phyloP scores from a whole-genome alignment of 2,113 vertebrate genomes.

The Zootoca vivipara region DNA sequence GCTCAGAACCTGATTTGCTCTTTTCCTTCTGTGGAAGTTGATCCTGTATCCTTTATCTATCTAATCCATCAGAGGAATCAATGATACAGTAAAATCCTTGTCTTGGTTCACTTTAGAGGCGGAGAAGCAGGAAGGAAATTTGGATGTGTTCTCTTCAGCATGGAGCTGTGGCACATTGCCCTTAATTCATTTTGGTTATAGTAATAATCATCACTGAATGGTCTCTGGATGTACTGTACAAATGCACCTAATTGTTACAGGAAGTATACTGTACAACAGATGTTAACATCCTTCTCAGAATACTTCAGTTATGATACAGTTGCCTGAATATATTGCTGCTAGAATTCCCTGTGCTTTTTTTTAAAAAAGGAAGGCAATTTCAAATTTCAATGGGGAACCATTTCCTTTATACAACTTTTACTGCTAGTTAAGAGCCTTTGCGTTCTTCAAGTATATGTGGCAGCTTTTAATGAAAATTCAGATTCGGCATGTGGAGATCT shows the following conservation, averaged over 20 bases:
- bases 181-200: not conserved
- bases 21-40: too few species aligned
- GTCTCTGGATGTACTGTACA: not conserved
- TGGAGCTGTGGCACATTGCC: not conserved
- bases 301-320: not conserved
- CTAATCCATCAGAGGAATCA: not conserved
- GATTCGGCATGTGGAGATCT: slow-evolving; percentile 24
- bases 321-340: not conserved
- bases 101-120: not conserved
- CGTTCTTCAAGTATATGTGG: slow-evolving; percentile 20
- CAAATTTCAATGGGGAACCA: not conserved
- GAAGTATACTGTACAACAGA: not conserved
- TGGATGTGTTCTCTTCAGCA: not conserved
- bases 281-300: not conserved
- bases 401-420: not conserved
- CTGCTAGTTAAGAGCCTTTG: slow-evolving; percentile 17
- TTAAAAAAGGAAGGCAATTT: not conserved
- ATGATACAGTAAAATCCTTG: not conserved
- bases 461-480: slow-evolving; percentile 44
- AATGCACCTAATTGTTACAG: not conserved
- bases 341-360: not conserved
- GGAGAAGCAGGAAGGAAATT: not conserved
- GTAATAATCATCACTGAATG: not conserved
- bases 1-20: too few species aligned
- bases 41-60: too few species aligned